Evolutionary conservation across 2,797 vertebrate species (phyloP).

Genomic region (Lagorchestes hirsutus): DNA sequence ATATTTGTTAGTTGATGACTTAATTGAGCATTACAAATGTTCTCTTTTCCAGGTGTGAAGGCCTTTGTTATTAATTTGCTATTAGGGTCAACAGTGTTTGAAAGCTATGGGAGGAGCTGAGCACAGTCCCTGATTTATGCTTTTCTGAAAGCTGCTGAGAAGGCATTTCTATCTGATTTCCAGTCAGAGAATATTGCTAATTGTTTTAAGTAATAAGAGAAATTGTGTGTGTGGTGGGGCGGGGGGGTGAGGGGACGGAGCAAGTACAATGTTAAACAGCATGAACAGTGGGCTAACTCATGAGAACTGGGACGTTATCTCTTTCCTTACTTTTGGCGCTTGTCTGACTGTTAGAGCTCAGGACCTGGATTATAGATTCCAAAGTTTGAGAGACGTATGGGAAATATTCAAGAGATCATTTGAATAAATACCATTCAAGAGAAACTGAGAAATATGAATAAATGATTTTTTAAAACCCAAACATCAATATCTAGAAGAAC

Average conservation of each 20-base stretch:
- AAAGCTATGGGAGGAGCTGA: neutral
- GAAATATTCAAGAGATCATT: slow-evolving; percentile 11
- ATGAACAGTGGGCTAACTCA: neutral
- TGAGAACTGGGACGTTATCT: neutral
- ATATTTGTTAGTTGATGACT: neutral
- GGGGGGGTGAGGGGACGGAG: neutral
- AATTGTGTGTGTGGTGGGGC: neutral
- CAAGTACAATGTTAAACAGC: neutral
- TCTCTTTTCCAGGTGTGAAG: neutral
- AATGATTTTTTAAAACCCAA: neutral
- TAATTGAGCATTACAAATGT: neutral
- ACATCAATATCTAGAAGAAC: neutral
- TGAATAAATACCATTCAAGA: slow-evolving; percentile 12
- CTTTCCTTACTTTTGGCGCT: neutral
- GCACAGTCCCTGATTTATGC: neutral
- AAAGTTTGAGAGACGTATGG: neutral
- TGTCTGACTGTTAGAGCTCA: neutral
- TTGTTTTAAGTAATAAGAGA: neutral
- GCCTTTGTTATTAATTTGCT: neutral
- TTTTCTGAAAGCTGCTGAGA: neutral
- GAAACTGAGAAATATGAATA: neutral
- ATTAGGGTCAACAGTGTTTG: neutral
- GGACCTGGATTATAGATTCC: neutral
- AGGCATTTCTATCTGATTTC: neutral
- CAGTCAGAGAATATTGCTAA: neutral